A percentile compares a stretch with the other conserved stretches of the same genome.
Evolutionary conservation across 2,113 vertebrate genomes (phyloP).

Genomic region (Collichthys lucidus): DNA sequence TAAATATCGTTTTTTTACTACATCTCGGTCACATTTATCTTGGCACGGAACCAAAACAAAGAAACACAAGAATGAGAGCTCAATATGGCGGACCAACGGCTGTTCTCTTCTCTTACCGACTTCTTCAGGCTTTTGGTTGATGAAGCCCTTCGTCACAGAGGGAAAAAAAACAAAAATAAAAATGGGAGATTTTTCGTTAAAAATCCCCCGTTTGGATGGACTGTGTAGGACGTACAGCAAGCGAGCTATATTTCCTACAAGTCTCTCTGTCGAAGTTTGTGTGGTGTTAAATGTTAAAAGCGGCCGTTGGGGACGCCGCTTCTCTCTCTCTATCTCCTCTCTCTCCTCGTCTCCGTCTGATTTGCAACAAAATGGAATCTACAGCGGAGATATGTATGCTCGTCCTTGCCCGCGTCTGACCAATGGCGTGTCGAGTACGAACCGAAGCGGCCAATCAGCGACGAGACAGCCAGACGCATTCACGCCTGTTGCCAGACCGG

Average conservation of each 20-base stretch:
- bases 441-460: constrained; percentile 69
- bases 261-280: constrained; percentile 27
- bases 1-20: background rate
- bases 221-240: constrained; percentile 57
- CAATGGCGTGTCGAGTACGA: constrained; percentile 68
- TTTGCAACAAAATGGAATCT: constrained; percentile 86
- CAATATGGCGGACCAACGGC: constrained; percentile 81
- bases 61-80: constrained; percentile 38
- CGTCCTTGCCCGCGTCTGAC: constrained; percentile 18
- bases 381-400: constrained; percentile 64
- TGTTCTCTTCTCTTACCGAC: constrained; percentile 79
- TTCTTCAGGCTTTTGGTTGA: constrained; percentile 77
- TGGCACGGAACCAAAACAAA: constrained; percentile 83
- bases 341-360: constrained; percentile 70
- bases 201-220: constrained; percentile 50
- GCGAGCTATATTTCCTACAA: constrained; percentile 61
- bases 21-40: background rate
- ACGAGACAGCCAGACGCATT: constrained; percentile 22
- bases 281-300: constrained; percentile 15
- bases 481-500: constrained; percentile 79
- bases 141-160: constrained; percentile 66
- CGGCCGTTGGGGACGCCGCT: background rate
- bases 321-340: background rate
- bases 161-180: constrained; percentile 3
- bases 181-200: background rate